Conservation (phyloP, 1,140 invertebrate species). For the Whitmania pigra region DNA sequence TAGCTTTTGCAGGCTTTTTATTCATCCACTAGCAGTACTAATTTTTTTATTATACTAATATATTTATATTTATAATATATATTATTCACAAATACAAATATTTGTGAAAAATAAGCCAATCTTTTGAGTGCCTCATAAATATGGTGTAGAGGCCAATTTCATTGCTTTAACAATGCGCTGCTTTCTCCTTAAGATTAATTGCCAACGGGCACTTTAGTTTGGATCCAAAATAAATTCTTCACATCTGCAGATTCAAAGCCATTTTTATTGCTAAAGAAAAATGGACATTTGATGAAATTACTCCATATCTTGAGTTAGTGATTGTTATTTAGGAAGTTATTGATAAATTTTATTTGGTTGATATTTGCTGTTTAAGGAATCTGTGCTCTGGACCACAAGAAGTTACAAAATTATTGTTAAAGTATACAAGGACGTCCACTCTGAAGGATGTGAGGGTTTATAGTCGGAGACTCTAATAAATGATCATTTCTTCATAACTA, state of each 20-base stretch:
- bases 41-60: no score
- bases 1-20: no score
- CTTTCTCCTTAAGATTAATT: neutral
- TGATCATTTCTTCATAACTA: no score
- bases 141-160: no score
- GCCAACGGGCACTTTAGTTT: neutral
- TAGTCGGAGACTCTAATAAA: neutral
- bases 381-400: neutral
- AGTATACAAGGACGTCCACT: constrained; percentile 1
- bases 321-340: neutral
- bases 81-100: no score
- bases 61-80: no score
- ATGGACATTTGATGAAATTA: constrained; percentile 10
- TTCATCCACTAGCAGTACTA: no score
- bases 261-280: constrained; percentile 8
- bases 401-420: neutral
- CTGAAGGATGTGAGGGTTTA: neutral
- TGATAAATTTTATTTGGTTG: neutral
- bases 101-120: no score
- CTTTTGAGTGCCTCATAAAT: no score
- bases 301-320: neutral
- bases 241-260: neutral
- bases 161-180: no score
- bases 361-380: constrained; percentile 4
- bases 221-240: neutral